Evolutionary conservation across 2,888 invertebrate species (phyloP).

Genomic region (Hybos culiciformis): DNA sequence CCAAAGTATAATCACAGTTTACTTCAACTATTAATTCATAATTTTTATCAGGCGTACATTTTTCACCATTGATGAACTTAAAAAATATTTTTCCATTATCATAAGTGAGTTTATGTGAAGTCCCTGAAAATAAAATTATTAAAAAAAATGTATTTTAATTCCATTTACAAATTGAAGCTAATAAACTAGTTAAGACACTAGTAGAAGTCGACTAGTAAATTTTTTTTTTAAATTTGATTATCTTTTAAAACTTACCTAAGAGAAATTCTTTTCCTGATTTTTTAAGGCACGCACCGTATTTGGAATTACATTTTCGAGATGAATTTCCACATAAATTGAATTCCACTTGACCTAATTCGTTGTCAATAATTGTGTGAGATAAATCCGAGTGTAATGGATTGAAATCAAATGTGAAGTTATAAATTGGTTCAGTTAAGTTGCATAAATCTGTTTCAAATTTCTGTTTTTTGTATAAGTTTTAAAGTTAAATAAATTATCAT

Average conservation of each 20-base stretch:
- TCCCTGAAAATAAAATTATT: slow-evolving; percentile 20
- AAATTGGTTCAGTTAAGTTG: slow-evolving; percentile 28
- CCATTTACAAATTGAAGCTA: no score
- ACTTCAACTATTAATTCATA: slow-evolving; percentile 25
- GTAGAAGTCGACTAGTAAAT: not conserved
- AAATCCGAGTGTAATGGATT: slow-evolving; percentile 26
- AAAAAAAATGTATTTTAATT: not conserved
- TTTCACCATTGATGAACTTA: slow-evolving; percentile 26
- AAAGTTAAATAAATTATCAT: no score
- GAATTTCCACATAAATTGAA: slow-evolving; percentile 32
- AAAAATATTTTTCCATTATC: slow-evolving; percentile 28
- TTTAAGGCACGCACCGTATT: slow-evolving; percentile 30
- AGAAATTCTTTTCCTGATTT: slow-evolving; percentile 25
- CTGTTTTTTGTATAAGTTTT: no score
- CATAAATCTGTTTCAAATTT: slow-evolving; percentile 16
- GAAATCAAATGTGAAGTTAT: slow-evolving; percentile 30
- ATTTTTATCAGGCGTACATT: slow-evolving; percentile 23
- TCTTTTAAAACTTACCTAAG: slow-evolving; percentile 22
- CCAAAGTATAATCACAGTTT: slow-evolving; percentile 31
- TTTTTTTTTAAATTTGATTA: slow-evolving; percentile 3
- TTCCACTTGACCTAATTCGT: slow-evolving; percentile 23
- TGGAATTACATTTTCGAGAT: slow-evolving; percentile 22
- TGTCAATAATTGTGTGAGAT: slow-evolving; percentile 21
- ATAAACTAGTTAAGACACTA: not conserved
- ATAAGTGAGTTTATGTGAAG: slow-evolving; percentile 26